These are phyloP conservation scores for Sinhomidia bicolor DNA, from an alignment of 2,888 invertebrate genomes.

Conservation along the genomic window DNA sequence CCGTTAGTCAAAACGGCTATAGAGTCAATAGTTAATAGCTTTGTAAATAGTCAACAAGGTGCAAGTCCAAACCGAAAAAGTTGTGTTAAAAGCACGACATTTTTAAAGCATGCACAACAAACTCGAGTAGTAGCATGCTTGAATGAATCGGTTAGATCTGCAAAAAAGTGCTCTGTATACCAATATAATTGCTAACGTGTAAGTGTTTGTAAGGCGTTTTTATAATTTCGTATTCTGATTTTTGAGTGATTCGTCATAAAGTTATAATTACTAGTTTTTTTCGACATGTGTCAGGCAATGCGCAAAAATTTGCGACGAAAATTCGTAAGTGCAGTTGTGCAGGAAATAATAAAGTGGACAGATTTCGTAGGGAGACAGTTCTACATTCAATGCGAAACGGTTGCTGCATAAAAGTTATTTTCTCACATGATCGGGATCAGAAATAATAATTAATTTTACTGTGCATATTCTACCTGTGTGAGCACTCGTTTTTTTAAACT, in stretches of 20 bases:
- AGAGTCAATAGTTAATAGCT: neutral
- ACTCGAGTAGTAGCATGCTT: neutral
- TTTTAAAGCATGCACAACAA: neutral
- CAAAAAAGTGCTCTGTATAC: neutral
- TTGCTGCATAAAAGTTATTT: neutral
- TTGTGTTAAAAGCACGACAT: neutral
- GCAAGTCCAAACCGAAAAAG: neutral
- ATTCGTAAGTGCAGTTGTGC: slow-evolving; percentile 19
- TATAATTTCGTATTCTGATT: slow-evolving; percentile 37
- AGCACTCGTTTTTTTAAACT: too few relatives aligned
- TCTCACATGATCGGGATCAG: too few relatives aligned
- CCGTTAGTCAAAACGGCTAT: neutral
- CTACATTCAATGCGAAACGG: neutral
- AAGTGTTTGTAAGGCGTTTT: slow-evolving; percentile 29
- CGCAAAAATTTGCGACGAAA: neutral
- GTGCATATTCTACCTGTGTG: too few relatives aligned
- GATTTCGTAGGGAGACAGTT: neutral
- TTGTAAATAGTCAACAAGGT: neutral
- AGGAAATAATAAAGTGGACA: slow-evolving; percentile 8
- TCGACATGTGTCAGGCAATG: neutral
- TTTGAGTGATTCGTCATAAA: neutral
- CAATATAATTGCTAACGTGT: slow-evolving; percentile 17
- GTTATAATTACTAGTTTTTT: neutral
- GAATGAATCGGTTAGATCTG: too few relatives aligned
- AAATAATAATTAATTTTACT: too few relatives aligned